These are phyloP conservation scores for Gambusia yucatana DNA, from an alignment of 2,797 vertebrate species.

Conservation along the genomic window DNA sequence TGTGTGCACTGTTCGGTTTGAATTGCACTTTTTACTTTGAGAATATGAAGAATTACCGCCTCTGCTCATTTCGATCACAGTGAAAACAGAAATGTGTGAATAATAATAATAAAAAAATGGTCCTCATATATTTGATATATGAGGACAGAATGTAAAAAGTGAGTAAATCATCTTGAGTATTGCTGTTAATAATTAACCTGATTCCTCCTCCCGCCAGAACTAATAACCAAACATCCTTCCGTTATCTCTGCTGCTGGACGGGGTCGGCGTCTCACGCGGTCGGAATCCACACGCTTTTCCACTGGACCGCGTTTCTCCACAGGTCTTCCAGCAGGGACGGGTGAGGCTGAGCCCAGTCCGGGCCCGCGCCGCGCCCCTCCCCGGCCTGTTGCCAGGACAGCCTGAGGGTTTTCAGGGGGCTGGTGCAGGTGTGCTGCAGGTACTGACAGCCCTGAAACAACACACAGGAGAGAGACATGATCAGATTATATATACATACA, in stretches of 20 bases:
- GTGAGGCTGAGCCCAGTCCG: constrained; percentile 62
- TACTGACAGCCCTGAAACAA: constrained; percentile 79
- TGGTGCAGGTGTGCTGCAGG: constrained; percentile 78
- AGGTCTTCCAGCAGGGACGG: constrained; percentile 73
- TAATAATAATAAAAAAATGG: neutral
- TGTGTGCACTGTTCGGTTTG: neutral
- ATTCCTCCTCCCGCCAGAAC: neutral
- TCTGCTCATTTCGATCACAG: neutral
- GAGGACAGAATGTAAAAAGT: neutral
- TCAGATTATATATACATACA: neutral
- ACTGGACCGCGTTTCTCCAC: constrained; percentile 80
- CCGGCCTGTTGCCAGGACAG: constrained; percentile 63
- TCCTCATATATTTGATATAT: neutral
- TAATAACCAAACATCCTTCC: neutral
- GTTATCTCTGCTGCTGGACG: neutral
- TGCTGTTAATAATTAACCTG: neutral
- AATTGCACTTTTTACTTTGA: neutral
- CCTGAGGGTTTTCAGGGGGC: constrained; percentile 76
- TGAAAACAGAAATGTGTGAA: neutral
- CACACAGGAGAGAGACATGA: constrained; percentile 7
- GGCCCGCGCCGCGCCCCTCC: constrained; percentile 16
- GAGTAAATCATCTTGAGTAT: neutral
- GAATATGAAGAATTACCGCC: neutral
- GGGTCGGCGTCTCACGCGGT: constrained; percentile 62
- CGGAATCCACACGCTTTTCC: constrained; percentile 86